Conservation (phyloP, 2,797 vertebrate genomes). For the Lutjanus campechanus region DNA sequence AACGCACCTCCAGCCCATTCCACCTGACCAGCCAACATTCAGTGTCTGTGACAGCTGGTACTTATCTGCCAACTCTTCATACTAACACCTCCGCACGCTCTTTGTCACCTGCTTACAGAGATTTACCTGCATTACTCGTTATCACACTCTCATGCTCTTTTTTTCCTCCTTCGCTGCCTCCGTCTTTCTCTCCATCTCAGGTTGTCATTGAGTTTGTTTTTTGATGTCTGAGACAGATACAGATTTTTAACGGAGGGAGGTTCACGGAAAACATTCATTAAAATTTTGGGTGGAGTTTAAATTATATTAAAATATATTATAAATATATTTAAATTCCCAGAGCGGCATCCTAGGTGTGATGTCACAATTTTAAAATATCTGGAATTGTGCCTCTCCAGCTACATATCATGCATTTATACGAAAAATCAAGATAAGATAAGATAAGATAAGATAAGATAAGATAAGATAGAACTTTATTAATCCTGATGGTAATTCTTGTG, state of each 20-base stretch:
- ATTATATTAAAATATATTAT: too few relatives aligned
- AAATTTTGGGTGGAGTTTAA: not conserved
- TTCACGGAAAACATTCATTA: not conserved
- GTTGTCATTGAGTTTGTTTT: not conserved
- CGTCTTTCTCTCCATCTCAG: not conserved
- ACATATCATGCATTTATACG: too few relatives aligned
- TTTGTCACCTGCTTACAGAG: slow-evolving; percentile 12
- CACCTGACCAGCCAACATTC: slow-evolving; percentile 60
- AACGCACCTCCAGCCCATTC: slow-evolving; percentile 61
- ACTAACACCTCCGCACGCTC: not conserved
- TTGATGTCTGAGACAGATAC: not conserved
- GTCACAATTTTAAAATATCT: not conserved
- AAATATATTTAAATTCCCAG: not conserved
- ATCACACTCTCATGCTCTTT: not conserved
- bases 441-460: too few relatives aligned
- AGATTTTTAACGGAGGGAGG: not conserved
- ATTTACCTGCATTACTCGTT: slow-evolving; percentile 11
- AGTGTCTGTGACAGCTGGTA: slow-evolving; percentile 39
- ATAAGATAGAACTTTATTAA: too few relatives aligned
- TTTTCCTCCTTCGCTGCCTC: not conserved
- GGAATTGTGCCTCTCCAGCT: too few relatives aligned
- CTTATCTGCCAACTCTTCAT: slow-evolving; percentile 26
- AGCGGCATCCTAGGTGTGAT: not conserved
- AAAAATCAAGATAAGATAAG: too few relatives aligned
- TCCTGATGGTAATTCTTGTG: too few relatives aligned